Base-by-base conservation (phyloP, 1,140 invertebrate species). In the Metopolophium dirhodum region DNA sequence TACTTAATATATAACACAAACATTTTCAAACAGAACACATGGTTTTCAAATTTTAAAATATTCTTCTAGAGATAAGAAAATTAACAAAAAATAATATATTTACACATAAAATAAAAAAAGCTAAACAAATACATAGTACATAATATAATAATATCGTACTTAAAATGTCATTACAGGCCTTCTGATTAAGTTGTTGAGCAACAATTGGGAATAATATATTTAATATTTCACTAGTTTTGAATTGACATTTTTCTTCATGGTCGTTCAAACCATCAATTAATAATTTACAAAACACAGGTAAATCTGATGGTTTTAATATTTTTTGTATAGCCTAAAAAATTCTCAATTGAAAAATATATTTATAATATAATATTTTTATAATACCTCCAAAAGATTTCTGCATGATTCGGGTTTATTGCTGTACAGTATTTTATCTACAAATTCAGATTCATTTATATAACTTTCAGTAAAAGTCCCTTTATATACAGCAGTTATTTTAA, bases 181-280 rank as follows among this genome's bases (percentile, higher is more conserved):
- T 93, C 41, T 93, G 91, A 41, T 49, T 51, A 26, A 93, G 30
- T 54, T 85, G 91, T 86, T 93, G 82, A 37, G 91, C 91, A 26
- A 93, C 49, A 54, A 93, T 51, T 45, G 91, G 91, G 57, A 93
- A 93, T n/a, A 93, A 85, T 30, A 93, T 86, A 57, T 37, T 93
- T 41, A 93, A 68, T 85, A 93, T 51, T 51, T 93, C 82, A n/a
- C 91, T 93, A 37, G 91, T 93, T 85, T 93, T 93, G 41, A 93
- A 45, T 54, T 85, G 91, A 45, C 91, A 93, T 45, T 30, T 37
- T 57, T 93, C 91, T 86, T 93, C 82, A 22, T 93, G 23, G 30
- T 93, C 91, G 4, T 30, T 54, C 7, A 93, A 93, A 57, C 91
- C 91, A 54, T 86, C 51, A 45, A 93, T 93, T 41, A 93, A 86